Conservation (phyloP, 92 coral and sea anemone species). For the Ricordea florida region DNA sequence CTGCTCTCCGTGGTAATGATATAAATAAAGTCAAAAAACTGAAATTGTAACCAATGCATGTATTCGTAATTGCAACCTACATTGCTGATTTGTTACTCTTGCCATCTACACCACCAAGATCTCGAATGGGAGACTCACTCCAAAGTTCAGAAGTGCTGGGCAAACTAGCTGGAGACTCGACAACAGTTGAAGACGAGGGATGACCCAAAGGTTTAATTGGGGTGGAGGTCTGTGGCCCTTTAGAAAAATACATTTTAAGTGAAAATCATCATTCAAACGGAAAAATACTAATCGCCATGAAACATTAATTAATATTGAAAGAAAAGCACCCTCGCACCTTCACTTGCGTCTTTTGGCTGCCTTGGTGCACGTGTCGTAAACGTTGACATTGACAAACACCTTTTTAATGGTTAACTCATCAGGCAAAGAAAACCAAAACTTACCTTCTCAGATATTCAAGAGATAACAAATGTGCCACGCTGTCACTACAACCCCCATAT, state of each 20-base stretch:
- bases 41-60: not conserved
- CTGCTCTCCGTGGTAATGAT: not conserved
- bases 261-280: not conserved
- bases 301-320: not conserved
- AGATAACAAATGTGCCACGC: too few species aligned
- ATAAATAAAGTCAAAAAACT: not conserved
- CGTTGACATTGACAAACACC: not conserved
- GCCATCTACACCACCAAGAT: not conserved
- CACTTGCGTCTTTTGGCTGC: too few species aligned
- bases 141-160: not conserved
- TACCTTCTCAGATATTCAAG: too few species aligned
- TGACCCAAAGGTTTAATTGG: not conserved
- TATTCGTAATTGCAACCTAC: not conserved
- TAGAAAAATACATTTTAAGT: not conserved
- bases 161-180: too few species aligned
- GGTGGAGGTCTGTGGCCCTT: not conserved
- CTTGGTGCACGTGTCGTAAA: too few species aligned
- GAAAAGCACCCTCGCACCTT: too few species aligned
- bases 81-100: not conserved
- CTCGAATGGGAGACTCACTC: not conserved
- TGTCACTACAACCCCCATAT: too few species aligned
- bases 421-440: too few species aligned
- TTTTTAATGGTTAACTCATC: not conserved
- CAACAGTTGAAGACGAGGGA: not conserved
- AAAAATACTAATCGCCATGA: not conserved